A percentile compares a stretch with the other conserved stretches of the same genome.
Evolutionary conservation across 1,140 invertebrate genomes (phyloP).

Genomic region (Drosophila pectinifera): DNA sequence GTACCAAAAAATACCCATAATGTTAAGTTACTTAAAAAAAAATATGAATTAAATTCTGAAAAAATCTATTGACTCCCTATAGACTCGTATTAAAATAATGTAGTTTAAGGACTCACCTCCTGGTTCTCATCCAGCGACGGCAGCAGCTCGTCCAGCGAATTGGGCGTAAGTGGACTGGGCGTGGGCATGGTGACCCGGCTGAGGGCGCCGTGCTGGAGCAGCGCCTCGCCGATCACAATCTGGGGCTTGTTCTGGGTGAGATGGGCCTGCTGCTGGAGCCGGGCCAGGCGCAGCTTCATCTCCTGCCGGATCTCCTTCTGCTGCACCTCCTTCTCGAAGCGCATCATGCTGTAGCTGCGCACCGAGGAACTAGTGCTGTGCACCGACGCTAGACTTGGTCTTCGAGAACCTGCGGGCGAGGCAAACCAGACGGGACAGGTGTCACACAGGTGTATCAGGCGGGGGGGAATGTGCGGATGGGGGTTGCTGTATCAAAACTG

Average conservation of each 20-base stretch:
- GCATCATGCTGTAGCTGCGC: conserved; percentile 90
- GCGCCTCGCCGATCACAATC: conserved; percentile 81
- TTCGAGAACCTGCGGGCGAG: conserved; percentile 89
- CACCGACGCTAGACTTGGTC: conserved; percentile 92
- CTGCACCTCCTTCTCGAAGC: conserved; percentile 91
- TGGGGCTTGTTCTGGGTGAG: conserved; percentile 81
- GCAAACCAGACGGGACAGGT: background rate
- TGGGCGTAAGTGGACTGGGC: conserved; percentile 90
- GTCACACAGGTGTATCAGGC: background rate
- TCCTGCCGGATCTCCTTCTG: conserved; percentile 91
- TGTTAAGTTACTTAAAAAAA: background rate
- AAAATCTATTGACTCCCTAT: too few species aligned
- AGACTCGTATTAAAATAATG: too few species aligned
- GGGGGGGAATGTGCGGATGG: conserved; percentile 3
- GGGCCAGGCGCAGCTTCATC: conserved; percentile 90
- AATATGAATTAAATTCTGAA: background rate
- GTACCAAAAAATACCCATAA: background rate
- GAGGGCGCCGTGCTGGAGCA: conserved; percentile 67
- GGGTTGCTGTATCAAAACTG: conserved; percentile 39
- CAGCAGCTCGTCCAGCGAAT: conserved; percentile 91
- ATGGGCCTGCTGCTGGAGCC: conserved; percentile 85
- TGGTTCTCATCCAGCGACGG: conserved; percentile 91
- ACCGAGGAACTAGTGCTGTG: conserved; percentile 92
- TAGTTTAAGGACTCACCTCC: too few species aligned
- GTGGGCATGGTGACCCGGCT: conserved; percentile 86